phyloP scores from a whole-genome alignment of 2,113 vertebrate genomes.

The Pedetes capensis region DNA sequence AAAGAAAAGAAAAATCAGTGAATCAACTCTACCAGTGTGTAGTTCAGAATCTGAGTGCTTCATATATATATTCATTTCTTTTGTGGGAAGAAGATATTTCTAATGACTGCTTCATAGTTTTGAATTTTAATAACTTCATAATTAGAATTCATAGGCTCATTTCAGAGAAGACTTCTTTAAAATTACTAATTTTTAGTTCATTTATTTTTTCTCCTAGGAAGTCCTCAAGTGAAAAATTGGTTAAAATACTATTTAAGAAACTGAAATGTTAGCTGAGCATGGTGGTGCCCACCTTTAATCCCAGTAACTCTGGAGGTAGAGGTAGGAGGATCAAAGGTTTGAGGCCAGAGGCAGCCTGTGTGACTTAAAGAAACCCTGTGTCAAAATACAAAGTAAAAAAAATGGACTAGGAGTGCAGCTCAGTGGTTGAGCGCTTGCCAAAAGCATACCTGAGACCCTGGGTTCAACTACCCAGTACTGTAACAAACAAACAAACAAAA shows the following conservation, averaged over 20 bases:
- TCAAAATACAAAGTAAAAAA: too few relatives aligned
- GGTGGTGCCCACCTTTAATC: too few relatives aligned
- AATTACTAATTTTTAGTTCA: conserved; percentile 1
- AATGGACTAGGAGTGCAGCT: too few relatives aligned
- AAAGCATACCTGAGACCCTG: too few relatives aligned
- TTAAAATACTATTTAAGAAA: conserved; percentile 38
- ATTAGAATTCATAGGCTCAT: neutral
- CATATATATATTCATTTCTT: neutral
- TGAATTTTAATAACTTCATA: conserved; percentile 34
- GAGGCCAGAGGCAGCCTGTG: too few relatives aligned
- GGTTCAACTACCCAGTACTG: too few relatives aligned
- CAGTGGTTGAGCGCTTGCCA: too few relatives aligned
- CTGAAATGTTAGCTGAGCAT: neutral
- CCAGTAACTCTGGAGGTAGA: too few relatives aligned
- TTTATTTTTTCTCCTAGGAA: conserved; percentile 36
- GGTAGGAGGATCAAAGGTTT: too few relatives aligned
- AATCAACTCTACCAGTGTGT: neutral
- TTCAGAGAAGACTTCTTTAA: conserved; percentile 45
- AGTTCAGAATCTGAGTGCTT: neutral
- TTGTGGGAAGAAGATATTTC: conserved; percentile 2
- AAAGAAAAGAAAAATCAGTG: neutral
- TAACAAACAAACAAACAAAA: too few relatives aligned
- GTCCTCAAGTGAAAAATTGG: conserved; percentile 17
- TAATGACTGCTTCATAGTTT: neutral
- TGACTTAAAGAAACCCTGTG: too few relatives aligned